Percentiles rank a stretch among this genome's conserved stretches.
Evolutionary conservation across 2,888 invertebrate genomes (phyloP).

Genomic region (Mythimna lalbum): DNA sequence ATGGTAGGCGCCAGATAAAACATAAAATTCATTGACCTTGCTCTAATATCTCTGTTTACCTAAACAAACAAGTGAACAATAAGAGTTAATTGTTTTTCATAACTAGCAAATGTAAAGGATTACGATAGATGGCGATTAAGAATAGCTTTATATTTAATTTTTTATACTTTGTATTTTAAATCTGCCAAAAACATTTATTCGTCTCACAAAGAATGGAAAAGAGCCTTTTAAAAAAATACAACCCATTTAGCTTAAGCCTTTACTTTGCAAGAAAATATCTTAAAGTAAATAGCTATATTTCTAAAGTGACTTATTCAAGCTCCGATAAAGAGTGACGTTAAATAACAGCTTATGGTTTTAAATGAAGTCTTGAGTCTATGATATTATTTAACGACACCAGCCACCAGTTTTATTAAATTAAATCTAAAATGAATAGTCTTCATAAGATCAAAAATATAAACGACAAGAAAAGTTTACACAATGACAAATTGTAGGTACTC

Average conservation of each 20-base stretch:
- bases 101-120: no score
- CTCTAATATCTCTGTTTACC: no score
- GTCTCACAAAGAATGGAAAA: no score
- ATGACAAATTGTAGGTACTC: neutral
- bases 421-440: conserved; percentile 5
- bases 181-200: no score
- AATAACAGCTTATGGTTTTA: conserved; percentile 15
- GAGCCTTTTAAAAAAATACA: no score
- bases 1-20: no score
- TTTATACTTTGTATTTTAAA: no score
- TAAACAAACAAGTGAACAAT: no score
- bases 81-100: no score
- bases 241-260: neutral
- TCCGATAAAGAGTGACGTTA: neutral
- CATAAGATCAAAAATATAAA: neutral
- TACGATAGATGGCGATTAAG: no score
- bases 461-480: conserved; percentile 14
- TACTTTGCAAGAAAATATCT: neutral
- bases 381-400: conserved; percentile 1
- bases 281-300: neutral
- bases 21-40: no score
- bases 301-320: conserved; percentile 6
- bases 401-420: conserved; percentile 14
- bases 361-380: conserved; percentile 7
- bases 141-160: no score